Percentiles rank a stretch among this genome's conserved stretches.
Evolutionary conservation across 2,797 vertebrate genomes (phyloP).

Genomic region (Chaetodon trifasciatus): DNA sequence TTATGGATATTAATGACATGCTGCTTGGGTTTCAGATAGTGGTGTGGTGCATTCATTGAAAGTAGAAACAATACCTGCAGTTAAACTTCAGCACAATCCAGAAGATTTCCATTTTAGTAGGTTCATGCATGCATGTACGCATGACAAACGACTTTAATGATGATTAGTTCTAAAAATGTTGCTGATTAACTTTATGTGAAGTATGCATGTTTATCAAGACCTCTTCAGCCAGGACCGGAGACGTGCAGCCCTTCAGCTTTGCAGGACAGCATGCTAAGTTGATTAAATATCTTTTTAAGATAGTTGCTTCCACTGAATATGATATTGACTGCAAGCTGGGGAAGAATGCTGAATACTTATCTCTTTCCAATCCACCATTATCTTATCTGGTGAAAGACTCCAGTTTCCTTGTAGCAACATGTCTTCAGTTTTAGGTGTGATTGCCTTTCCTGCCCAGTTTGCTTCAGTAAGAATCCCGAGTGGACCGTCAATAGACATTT

Average conservation of each 20-base stretch:
- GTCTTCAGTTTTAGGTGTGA: constrained; percentile 20
- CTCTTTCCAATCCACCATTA: constrained; percentile 1
- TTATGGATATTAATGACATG: constrained; percentile 80
- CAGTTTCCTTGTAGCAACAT: not conserved
- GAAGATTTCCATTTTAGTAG: constrained; percentile 11
- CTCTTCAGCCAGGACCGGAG: not conserved
- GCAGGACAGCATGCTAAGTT: not conserved
- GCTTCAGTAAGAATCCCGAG: constrained; percentile 13
- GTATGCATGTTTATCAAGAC: not conserved
- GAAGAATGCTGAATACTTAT: constrained; percentile 18
- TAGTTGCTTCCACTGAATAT: constrained; percentile 3
- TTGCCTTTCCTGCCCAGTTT: not conserved
- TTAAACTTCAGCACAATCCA: constrained; percentile 18
- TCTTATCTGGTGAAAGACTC: constrained; percentile 10
- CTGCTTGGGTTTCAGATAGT: constrained; percentile 27
- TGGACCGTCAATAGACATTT: constrained; percentile 30
- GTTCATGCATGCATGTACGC: not conserved
- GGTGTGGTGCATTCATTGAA: constrained; percentile 29
- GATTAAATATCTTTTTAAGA: not conserved
- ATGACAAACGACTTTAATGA: not conserved
- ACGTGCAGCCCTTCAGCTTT: not conserved
- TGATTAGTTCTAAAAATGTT: not conserved
- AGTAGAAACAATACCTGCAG: constrained; percentile 44
- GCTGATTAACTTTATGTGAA: not conserved
- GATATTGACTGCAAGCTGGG: not conserved